phyloP scores from a whole-genome alignment of 2,113 vertebrate genomes.

The Melanerpes formicivorus region DNA sequence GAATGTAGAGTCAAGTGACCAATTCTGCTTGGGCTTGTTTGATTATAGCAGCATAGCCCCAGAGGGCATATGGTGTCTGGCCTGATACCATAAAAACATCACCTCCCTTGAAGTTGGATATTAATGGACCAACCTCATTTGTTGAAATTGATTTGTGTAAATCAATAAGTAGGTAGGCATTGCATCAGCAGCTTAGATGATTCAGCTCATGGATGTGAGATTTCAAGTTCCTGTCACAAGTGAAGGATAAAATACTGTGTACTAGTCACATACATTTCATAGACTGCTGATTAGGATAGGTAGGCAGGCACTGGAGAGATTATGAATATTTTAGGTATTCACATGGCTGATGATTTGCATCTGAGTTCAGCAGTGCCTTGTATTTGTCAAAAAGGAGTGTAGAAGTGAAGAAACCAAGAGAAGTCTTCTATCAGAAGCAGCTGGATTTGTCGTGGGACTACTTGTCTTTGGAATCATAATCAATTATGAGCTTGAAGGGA shows the following conservation, averaged over 20 bases:
- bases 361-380: not conserved
- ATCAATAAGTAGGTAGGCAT: not conserved
- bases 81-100: not conserved
- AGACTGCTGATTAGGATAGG: not conserved
- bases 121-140: not conserved
- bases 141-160: not conserved
- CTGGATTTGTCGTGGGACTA: not conserved
- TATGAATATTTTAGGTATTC: not conserved
- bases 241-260: not conserved
- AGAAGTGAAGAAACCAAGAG: not conserved
- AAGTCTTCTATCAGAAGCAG: not conserved
- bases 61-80: not conserved
- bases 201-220: not conserved
- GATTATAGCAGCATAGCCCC: not conserved
- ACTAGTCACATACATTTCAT: not conserved
- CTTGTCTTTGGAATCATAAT: not conserved
- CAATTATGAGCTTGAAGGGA: not conserved
- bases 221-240: not conserved
- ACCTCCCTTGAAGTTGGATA: not conserved
- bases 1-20: not conserved
- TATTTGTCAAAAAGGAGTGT: not conserved
- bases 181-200: conserved; percentile 9
- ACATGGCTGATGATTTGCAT: not conserved
- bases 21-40: not conserved
- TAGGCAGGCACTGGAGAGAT: not conserved